A percentile compares a stretch with the other conserved stretches of the same genome.
phyloP scores from a whole-genome alignment of 1,140 invertebrate species.

The Hestina assimilis region DNA sequence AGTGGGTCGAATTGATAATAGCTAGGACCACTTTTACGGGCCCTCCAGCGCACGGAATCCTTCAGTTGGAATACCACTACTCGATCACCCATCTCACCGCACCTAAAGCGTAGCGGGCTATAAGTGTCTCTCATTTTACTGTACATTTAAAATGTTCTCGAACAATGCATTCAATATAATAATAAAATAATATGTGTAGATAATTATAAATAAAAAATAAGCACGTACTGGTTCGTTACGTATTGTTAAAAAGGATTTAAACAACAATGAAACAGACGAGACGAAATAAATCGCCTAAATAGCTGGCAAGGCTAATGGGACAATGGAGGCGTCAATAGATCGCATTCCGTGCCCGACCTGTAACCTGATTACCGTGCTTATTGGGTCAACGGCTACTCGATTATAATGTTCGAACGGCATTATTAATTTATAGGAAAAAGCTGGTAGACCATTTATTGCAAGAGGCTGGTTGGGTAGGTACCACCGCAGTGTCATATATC shows the following conservation, averaged over 20 bases:
- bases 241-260: neutral
- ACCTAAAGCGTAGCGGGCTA: too few species aligned
- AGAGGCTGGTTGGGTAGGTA: too few species aligned
- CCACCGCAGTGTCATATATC: too few species aligned
- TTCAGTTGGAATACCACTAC: too few species aligned
- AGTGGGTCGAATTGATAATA: too few species aligned
- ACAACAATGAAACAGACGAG: slow-evolving; percentile 39
- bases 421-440: neutral
- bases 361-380: slow-evolving; percentile 55
- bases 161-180: neutral
- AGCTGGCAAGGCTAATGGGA: slow-evolving; percentile 65
- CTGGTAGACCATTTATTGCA: neutral
- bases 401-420: slow-evolving; percentile 19
- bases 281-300: slow-evolving; percentile 52
- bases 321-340: slow-evolving; percentile 61
- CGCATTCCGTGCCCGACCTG: slow-evolving; percentile 60
- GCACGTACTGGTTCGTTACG: neutral
- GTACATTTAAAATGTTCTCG: neutral
- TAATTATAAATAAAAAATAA: neutral
- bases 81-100: too few species aligned
- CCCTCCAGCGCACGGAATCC: too few species aligned
- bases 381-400: slow-evolving; percentile 39
- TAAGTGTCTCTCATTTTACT: too few species aligned
- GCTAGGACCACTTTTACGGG: too few species aligned
- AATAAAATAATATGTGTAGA: too few species aligned